Conservation (phyloP, 2,113 vertebrate genomes). For the Chaenogobius annularis region DNA sequence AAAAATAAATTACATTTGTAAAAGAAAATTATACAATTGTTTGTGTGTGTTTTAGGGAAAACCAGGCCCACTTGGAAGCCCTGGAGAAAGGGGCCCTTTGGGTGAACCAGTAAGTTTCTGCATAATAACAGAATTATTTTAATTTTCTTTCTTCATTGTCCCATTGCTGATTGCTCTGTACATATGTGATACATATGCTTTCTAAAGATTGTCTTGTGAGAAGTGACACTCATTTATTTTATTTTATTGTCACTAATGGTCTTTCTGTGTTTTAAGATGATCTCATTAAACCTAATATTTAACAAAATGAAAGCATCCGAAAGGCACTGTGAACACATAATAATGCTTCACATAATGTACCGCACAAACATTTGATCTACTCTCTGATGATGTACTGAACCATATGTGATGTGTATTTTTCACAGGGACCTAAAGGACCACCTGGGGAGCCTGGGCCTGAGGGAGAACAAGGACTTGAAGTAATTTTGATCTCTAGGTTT, state of each 20-base stretch:
- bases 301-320: too few species aligned
- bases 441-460: slow-evolving; percentile 84
- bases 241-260: too few species aligned
- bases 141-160: neutral
- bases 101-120: slow-evolving; percentile 87
- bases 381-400: too few species aligned
- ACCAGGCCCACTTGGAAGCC: slow-evolving; percentile 79
- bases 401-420: slow-evolving; percentile 34
- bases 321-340: too few species aligned
- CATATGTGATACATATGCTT: slow-evolving; percentile 13
- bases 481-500: slow-evolving; percentile 50
- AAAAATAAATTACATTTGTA: too few species aligned
- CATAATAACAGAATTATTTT: neutral
- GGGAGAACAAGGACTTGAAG: slow-evolving; percentile 90
- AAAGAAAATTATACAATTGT: too few species aligned
- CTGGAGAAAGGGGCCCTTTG: slow-evolving; percentile 82
- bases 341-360: too few species aligned
- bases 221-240: neutral
- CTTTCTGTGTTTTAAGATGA: too few species aligned
- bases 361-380: too few species aligned
- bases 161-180: slow-evolving; percentile 4
- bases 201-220: too few species aligned
- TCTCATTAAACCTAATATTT: too few species aligned
- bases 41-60: slow-evolving; percentile 79
- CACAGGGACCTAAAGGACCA: slow-evolving; percentile 86